Percentiles rank a stretch among this genome's conserved stretches.
These are phyloP conservation scores for Bombus fervidus DNA, from an alignment of 1,140 invertebrate species.

Conservation along the genomic window DNA sequence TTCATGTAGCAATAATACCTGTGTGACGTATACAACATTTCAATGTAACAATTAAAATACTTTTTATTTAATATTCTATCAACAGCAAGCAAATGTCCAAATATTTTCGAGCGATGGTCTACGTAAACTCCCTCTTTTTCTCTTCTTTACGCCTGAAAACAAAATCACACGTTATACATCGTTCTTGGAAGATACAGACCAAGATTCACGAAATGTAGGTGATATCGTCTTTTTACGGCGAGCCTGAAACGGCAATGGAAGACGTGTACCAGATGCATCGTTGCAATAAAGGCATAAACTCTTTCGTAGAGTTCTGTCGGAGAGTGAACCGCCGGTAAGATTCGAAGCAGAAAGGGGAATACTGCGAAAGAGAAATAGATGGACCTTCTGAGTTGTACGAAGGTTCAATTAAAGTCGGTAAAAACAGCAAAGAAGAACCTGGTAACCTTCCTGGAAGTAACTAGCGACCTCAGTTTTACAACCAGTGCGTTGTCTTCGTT, in stretches of 20 bases:
- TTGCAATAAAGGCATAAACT: conserved; percentile 78
- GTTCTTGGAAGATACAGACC: conserved; percentile 28
- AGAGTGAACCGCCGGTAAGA: conserved; percentile 39
- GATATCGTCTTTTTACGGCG: conserved; percentile 64
- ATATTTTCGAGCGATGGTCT: too few species aligned
- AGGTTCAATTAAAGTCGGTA: conserved; percentile 77
- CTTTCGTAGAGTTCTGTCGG: conserved; percentile 67
- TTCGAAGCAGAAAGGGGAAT: conserved; percentile 56
- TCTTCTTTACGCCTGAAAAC: neutral
- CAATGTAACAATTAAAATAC: too few species aligned
- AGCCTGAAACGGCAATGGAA: neutral
- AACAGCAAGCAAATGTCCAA: too few species aligned
- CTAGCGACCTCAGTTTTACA: conserved; percentile 61
- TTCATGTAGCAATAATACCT: too few species aligned
- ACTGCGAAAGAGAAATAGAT: conserved; percentile 59
- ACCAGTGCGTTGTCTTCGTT: conserved; percentile 40
- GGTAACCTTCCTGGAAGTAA: conserved; percentile 62
- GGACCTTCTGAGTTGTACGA: conserved; percentile 71
- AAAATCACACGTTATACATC: conserved; percentile 12
- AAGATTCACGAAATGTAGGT: conserved; percentile 43
- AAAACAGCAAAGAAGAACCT: conserved; percentile 60
- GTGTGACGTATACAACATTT: too few species aligned
- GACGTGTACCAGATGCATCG: conserved; percentile 51
- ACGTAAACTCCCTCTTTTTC: neutral
- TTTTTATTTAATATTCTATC: too few species aligned